A percentile compares a stretch with the other conserved stretches of the same genome.
phyloP scores from a whole-genome alignment of 2,113 vertebrate species.

The Petromus typicus region DNA sequence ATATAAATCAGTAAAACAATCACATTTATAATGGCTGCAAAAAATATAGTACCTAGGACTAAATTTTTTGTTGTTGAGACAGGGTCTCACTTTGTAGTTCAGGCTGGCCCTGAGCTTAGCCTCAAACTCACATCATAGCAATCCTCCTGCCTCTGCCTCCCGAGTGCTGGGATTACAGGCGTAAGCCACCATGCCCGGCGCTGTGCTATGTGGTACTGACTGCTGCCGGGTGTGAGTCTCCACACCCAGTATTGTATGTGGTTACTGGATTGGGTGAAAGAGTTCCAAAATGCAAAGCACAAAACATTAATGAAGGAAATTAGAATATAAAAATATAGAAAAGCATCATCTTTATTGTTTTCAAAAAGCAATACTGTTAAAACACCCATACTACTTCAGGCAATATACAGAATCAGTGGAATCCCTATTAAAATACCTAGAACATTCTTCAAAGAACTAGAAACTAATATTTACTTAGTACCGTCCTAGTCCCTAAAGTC shows the following conservation, averaged over 20 bases:
- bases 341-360: not conserved
- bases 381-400: not conserved
- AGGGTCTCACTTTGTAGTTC: too few relatives aligned
- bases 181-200: too few relatives aligned
- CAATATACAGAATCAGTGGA: not conserved
- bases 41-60: not conserved
- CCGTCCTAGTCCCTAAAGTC: not conserved
- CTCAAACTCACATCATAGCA: too few relatives aligned
- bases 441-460: not conserved
- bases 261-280: too few relatives aligned
- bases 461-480: not conserved
- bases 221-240: too few relatives aligned
- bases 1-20: not conserved
- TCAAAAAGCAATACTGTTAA: not conserved
- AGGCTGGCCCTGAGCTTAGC: too few relatives aligned
- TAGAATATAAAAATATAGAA: not conserved
- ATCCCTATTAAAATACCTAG: not conserved
- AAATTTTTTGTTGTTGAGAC: too few relatives aligned
- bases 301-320: not conserved
- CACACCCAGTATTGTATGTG: too few relatives aligned
- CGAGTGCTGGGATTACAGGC: too few relatives aligned
- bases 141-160: too few relatives aligned
- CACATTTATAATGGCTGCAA: not conserved
- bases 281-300: not conserved
- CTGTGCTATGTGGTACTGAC: too few relatives aligned